Percentiles rank a stretch among this genome's conserved stretches.
Conservation (phyloP, 1,140 invertebrate genomes). For the Neuroterus valhalla region DNA sequence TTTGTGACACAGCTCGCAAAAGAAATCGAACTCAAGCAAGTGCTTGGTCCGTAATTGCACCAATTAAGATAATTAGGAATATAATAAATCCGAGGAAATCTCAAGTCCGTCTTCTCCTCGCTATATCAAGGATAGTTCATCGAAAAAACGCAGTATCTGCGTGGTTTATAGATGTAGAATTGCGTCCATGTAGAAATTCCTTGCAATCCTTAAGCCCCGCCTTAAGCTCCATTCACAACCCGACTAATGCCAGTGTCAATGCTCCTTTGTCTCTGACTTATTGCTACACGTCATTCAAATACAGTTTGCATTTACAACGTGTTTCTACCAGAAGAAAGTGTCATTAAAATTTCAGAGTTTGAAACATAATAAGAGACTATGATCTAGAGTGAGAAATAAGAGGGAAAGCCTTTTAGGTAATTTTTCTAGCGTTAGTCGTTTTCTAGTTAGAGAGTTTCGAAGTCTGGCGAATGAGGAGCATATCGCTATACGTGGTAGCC, state of each 20-base stretch:
- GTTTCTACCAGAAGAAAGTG: not conserved
- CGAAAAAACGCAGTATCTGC: not conserved
- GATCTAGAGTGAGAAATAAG: too few relatives aligned
- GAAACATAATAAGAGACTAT: too few relatives aligned
- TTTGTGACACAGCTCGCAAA: not conserved
- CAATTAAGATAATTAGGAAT: conserved; percentile 41
- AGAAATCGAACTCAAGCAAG: conserved; percentile 1
- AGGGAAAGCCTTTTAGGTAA: too few relatives aligned
- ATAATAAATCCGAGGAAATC: conserved; percentile 38
- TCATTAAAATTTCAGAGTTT: too few relatives aligned
- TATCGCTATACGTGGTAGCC: too few relatives aligned
- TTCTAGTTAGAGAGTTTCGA: too few relatives aligned
- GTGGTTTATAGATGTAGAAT: conserved; percentile 6
- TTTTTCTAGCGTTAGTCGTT: too few relatives aligned
- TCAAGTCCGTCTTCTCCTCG: not conserved
- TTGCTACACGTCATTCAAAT: conserved; percentile 24
- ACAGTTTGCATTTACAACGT: conserved; percentile 21
- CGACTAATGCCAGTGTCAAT: conserved; percentile 2
- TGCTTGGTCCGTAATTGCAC: conserved; percentile 14
- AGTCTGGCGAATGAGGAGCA: too few relatives aligned
- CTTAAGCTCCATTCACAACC: conserved; percentile 14
- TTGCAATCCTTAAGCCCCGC: conserved; percentile 1
- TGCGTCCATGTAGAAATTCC: conserved; percentile 25
- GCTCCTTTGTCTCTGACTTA: conserved; percentile 19
- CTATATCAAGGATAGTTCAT: not conserved